Evolutionary conservation across 2,797 vertebrate genomes (phyloP), one percentile per base, ranked within the genome.

Genomic region (Gobio occitaniae): DNA sequence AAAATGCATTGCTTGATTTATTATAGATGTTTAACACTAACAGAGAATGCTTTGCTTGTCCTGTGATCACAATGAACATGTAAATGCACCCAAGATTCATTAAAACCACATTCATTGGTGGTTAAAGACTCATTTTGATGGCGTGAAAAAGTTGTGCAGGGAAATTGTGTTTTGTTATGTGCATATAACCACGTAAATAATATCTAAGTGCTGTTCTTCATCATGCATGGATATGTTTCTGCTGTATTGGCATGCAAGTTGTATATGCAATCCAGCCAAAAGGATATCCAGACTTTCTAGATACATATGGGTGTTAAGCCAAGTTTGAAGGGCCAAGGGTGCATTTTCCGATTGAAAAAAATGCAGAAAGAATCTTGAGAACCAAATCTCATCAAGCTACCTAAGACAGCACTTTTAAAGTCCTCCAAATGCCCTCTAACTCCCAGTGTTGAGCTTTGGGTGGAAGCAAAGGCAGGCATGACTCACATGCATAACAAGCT

Each of bases 401-500:
- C 68, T 4, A 12, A 69, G 8, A 32, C 63, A 41, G 10, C 15
- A n/a, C 13, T 71, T 32, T 78, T 4, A 70, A 70, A n/a, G 47
- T 44, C 77, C 69, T 85, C 80, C 44, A 85, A 61, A 85, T 41
- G 29, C 69, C 77, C 69, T 80, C 32, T 32, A 74, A 17, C 29
- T 61, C n/a, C 65, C 68, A 36, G n/a, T 7, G 4, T 21, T 59
- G n/a, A 69, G 82, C 63, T 65, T 71, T 69, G 71, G 47, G n/a
- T 74, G 77, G 79, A 16, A 71, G 47, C 38, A 48, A 61, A 82
- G 44, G 41, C 77, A 84, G 68, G 15, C 56, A 54, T 78, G 76
- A 82, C 52, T 81, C 78, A 85, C 66, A 85, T 80, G 44, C 76
- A 79, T 85, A 85, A 84, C 68, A 71, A 74, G 68, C 32, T 69